These are phyloP conservation scores for Rhodinocichla rosea DNA, from an alignment of 2,113 vertebrate genomes.

Conservation along the genomic window DNA sequence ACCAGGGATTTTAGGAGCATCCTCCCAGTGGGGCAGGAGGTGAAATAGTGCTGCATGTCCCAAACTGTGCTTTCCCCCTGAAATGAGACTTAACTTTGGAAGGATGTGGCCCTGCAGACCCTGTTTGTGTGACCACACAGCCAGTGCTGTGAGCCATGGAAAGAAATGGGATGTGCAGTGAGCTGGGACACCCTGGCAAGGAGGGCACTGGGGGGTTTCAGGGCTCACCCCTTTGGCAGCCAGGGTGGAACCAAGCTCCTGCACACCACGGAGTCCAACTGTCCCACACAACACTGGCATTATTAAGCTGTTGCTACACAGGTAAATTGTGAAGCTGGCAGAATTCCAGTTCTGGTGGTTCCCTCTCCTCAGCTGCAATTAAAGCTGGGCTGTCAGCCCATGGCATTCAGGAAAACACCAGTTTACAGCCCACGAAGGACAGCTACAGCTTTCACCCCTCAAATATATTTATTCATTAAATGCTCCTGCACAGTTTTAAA, in stretches of 20 bases:
- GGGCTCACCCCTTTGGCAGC: neutral
- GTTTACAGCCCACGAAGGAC: neutral
- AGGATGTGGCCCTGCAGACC: neutral
- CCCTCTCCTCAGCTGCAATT: neutral
- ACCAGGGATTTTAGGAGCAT: neutral
- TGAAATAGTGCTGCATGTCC: neutral
- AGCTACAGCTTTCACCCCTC: neutral
- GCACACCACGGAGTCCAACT: neutral
- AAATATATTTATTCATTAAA: neutral
- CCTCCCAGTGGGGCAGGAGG: neutral
- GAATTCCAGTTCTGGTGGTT: neutral
- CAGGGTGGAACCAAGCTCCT: neutral
- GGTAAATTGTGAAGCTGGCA: neutral
- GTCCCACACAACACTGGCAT: neutral
- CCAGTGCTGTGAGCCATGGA: fast-evolving
- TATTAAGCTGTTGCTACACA: neutral
- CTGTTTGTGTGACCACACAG: neutral
- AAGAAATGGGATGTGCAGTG: too few relatives aligned
- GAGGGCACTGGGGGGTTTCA: neutral
- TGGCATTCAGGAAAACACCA: neutral
- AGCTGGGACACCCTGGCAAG: neutral
- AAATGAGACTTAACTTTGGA: neutral
- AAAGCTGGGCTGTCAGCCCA: neutral
- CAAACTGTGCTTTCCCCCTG: neutral
- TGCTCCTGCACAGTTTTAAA: neutral